These are phyloP conservation scores for Acrobasis suavella DNA, from an alignment of 2,888 invertebrate species.

Conservation along the genomic window DNA sequence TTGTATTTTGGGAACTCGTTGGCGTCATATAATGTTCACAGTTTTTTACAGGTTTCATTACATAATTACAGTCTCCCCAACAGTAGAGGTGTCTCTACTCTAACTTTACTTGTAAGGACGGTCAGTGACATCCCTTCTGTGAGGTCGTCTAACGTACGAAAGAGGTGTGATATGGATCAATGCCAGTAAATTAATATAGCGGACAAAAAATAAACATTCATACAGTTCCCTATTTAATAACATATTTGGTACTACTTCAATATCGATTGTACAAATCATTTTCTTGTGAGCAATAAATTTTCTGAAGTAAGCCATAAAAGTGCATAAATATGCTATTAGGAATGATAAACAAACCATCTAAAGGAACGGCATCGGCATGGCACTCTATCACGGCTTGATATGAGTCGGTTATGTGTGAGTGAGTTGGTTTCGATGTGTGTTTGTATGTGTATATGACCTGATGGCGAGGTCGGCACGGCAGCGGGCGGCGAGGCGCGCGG, in stretches of 20 bases:
- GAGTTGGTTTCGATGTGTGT: conserved; percentile 34
- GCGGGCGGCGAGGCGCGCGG: conserved; percentile 32
- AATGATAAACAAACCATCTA: conserved; percentile 23
- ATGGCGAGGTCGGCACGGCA: conserved; percentile 49
- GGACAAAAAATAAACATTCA: neutral
- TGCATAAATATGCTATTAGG: conserved; percentile 24
- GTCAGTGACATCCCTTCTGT: conserved; percentile 1
- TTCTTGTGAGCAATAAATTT: conserved; percentile 17
- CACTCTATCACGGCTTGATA: conserved; percentile 5
- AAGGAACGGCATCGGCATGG: conserved; percentile 12
- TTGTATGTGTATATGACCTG: conserved; percentile 50
- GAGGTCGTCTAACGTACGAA: neutral
- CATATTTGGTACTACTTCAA: conserved; percentile 3
- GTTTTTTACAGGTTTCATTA: neutral
- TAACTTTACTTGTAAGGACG: neutral
- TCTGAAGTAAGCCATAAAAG: conserved; percentile 19
- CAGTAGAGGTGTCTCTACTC: neutral
- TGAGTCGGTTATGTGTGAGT: conserved; percentile 24
- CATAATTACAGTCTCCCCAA: neutral
- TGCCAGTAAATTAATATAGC: neutral
- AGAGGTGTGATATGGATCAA: conserved; percentile 4
- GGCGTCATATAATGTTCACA: neutral
- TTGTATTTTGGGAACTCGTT: conserved; percentile 10
- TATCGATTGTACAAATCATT: conserved; percentile 12
- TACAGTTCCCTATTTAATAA: neutral